Percentiles rank a stretch among this genome's conserved stretches.
Conservation (phyloP, 2,888 invertebrate species). For the Tiphia femorata region DNA sequence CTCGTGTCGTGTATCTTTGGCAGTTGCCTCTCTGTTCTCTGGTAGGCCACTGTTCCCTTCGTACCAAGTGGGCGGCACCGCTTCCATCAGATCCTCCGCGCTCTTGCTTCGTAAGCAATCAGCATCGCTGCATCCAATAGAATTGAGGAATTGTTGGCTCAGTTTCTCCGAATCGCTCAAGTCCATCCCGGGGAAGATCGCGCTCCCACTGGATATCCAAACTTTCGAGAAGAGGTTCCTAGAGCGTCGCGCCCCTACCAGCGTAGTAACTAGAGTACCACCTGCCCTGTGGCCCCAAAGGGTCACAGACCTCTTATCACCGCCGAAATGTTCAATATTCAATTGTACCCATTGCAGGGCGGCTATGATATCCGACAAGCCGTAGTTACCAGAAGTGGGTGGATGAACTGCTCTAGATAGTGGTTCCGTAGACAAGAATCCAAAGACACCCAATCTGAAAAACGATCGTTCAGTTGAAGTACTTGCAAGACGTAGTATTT, state of each 20-base stretch:
- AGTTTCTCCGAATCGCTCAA: constrained; percentile 74
- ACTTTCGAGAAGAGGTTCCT: constrained; percentile 80
- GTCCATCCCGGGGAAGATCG: constrained; percentile 78
- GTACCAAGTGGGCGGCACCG: constrained; percentile 82
- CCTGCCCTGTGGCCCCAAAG: constrained; percentile 89
- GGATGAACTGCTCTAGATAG: constrained; percentile 80
- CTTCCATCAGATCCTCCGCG: constrained; percentile 74
- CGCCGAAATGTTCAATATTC: constrained; percentile 88
- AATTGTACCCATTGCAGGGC: constrained; percentile 84
- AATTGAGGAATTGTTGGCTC: constrained; percentile 75
- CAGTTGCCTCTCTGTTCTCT: constrained; percentile 65
- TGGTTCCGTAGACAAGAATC: constrained; percentile 83
- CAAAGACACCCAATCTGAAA: constrained; percentile 72
- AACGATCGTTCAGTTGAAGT: too few species aligned
- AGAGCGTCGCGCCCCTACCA: constrained; percentile 74
- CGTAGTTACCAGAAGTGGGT: constrained; percentile 87
- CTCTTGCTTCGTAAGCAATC: constrained; percentile 68
- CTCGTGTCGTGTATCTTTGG: constrained; percentile 73
- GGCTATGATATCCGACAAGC: constrained; percentile 82
- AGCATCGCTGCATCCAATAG: constrained; percentile 72
- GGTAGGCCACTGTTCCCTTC: constrained; percentile 69
- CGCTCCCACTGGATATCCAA: constrained; percentile 85
- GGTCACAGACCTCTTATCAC: constrained; percentile 83
- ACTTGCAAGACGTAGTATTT: not conserved
- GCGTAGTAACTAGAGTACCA: constrained; percentile 84